Evolutionary conservation across 2,888 invertebrate species (phyloP).

Genomic region (Eubasilissa splendida): DNA sequence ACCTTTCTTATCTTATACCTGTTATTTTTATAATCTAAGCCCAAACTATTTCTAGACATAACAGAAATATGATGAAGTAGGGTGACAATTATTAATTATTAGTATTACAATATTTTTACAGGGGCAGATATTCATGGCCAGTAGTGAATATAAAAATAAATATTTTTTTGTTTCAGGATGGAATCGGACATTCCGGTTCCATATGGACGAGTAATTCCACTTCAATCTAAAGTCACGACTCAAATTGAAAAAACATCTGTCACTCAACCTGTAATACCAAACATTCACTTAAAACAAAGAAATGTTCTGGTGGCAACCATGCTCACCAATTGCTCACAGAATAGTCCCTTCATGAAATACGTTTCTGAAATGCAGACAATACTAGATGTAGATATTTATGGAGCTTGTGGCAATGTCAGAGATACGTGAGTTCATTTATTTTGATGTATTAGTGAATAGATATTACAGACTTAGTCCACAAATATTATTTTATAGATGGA

Average conservation of each 20-base stretch:
- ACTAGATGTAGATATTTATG: constrained; percentile 74
- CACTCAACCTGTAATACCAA: constrained; percentile 62
- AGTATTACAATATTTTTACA: too few species aligned
- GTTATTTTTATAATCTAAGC: too few species aligned
- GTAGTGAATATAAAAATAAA: too few species aligned
- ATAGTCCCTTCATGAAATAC: constrained; percentile 71
- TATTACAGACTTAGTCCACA: too few species aligned
- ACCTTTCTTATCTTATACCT: too few species aligned
- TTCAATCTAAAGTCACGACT: constrained; percentile 56
- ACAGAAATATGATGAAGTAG: too few species aligned
- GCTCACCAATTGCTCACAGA: constrained; percentile 74
- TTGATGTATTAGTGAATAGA: too few species aligned
- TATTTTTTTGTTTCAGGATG: constrained; percentile 68
- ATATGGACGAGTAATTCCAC: constrained; percentile 74
- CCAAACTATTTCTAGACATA: too few species aligned
- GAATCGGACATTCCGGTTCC: constrained; percentile 79
- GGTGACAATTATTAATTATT: too few species aligned
- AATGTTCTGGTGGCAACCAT: constrained; percentile 72
- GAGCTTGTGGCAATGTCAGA: constrained; percentile 69
- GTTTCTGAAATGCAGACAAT: constrained; percentile 72
- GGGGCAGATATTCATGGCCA: too few species aligned
- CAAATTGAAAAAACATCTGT: constrained; percentile 33
- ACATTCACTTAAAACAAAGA: constrained; percentile 67
- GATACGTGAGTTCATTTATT: constrained; percentile 54
- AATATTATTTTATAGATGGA: too few species aligned